A percentile compares a stretch with the other conserved stretches of the same genome.
Evolutionary conservation across 2,797 vertebrate species (phyloP).

Genomic region (Chrysocyon brachyurus): DNA sequence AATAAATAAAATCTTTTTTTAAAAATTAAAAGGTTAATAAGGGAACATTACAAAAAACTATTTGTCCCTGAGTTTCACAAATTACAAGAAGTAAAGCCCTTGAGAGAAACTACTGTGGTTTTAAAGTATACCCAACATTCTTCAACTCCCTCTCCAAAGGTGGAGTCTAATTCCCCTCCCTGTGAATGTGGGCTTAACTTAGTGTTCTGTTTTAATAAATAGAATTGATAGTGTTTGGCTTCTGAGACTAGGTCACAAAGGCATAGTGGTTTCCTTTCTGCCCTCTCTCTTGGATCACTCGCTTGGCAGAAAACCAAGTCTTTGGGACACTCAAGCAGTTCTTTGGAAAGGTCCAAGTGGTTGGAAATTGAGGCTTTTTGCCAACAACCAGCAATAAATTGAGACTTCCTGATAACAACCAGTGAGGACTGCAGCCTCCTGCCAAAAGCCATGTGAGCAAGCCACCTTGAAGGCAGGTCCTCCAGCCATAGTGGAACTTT

Average conservation of each 20-base stretch:
- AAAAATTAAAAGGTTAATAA: background rate
- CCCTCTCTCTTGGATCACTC: conserved; percentile 21
- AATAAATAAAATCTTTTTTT: too few species aligned
- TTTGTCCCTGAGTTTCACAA: background rate
- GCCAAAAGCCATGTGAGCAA: background rate
- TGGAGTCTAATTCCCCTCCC: background rate
- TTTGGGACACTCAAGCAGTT: background rate
- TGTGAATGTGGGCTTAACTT: background rate
- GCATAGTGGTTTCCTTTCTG: background rate
- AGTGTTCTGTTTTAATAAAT: background rate
- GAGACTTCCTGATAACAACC: conserved; percentile 14
- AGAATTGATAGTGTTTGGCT: background rate
- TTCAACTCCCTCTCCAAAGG: background rate
- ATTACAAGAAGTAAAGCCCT: background rate
- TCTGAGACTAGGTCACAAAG: background rate
- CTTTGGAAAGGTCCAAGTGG: background rate
- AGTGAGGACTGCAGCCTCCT: background rate
- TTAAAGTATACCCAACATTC: background rate
- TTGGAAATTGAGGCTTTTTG: background rate
- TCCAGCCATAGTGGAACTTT: background rate
- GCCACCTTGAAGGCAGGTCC: background rate
- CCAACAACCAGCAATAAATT: conserved; percentile 31
- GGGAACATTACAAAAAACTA: background rate
- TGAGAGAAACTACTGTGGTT: background rate
- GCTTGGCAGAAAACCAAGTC: background rate